phyloP scores from a whole-genome alignment of 2,113 vertebrate species.

The Hippocampus barbouri region DNA sequence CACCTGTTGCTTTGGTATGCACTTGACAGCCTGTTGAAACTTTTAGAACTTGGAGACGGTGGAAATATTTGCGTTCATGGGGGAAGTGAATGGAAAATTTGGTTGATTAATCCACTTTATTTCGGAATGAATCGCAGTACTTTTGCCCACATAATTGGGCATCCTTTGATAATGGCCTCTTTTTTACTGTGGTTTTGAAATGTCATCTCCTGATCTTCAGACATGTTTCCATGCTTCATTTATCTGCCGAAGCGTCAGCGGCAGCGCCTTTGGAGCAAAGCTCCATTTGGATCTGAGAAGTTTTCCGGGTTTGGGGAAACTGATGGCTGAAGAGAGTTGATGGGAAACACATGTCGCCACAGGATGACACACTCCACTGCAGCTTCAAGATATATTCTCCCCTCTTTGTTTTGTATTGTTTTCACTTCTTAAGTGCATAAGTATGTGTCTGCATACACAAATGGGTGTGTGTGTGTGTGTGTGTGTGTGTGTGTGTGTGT shows the following conservation, averaged over 20 bases:
- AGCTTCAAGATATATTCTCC: conserved; percentile 9
- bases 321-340: not conserved
- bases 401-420: conserved; percentile 1
- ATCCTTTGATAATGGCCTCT: not conserved
- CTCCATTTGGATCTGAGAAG: conserved; percentile 10
- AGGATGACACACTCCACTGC: conserved; percentile 23
- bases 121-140: not conserved
- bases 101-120: not conserved
- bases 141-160: not conserved
- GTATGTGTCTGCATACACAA: conserved; percentile 6
- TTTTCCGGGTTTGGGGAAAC: conserved; percentile 4
- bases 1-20: not conserved
- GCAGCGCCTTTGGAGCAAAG: conserved; percentile 3
- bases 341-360: conserved; percentile 5
- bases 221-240: not conserved
- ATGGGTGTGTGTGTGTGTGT: not conserved
- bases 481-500: conserved; percentile 11
- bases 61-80: not conserved
- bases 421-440: not conserved
- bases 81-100: not conserved
- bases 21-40: not conserved
- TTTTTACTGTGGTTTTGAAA: not conserved
- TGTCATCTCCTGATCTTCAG: not conserved
- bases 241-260: conserved; percentile 8
- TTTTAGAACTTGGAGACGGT: not conserved